Evolutionary conservation across 2,113 vertebrate species (phyloP), one percentile per base, ranked within the genome.

Genomic region (Ceuthmochares aereus): DNA sequence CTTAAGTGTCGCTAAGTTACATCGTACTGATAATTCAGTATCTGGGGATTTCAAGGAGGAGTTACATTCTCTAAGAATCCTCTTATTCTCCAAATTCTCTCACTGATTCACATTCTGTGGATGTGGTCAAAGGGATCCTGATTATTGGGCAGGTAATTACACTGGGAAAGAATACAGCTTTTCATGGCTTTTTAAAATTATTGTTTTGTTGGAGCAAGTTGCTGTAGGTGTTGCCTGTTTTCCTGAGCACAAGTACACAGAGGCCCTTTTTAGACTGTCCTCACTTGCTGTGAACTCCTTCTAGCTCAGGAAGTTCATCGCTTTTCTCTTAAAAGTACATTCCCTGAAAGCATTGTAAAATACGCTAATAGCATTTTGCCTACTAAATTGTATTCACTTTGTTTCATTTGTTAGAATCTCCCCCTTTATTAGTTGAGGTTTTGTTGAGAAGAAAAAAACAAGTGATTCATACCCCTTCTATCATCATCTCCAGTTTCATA

Each of bases 1-100:
- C 62, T 91, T 87, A 79, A 82, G 40, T 68, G 87, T 85, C 43
- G 66, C 64, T 82, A 58, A 84, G 60, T 87, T 95, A 60, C n/a
- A 5, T 85, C 0, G 1, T 14, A 21, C 54, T 78, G 81, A 43
- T 85, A 83, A 89, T 82, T 66, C 62, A 10, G 25, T 21, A 47
- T 52, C 89, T 73, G 34, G 27, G 34, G 20, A 21, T 73, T 68
- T 76, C n/a, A 36, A 66, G 45, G 12, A 93, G 45, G 58, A 23
- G 59, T 75, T 90, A 87, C 76, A 69, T 79, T 85, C 36, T n/a
- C 6, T 17, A 49, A 45, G 37, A 77, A 18, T 80, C 80, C 18
- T 85, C 4, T 55, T 75, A 14, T 23, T 85, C 21, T 75, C n/a
- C 25, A 58, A 69, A 9, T 86, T 92, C 25, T 26, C 5, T 49